Evolutionary conservation across 1,140 invertebrate species (phyloP).

Genomic region (Saccostrea echinata): DNA sequence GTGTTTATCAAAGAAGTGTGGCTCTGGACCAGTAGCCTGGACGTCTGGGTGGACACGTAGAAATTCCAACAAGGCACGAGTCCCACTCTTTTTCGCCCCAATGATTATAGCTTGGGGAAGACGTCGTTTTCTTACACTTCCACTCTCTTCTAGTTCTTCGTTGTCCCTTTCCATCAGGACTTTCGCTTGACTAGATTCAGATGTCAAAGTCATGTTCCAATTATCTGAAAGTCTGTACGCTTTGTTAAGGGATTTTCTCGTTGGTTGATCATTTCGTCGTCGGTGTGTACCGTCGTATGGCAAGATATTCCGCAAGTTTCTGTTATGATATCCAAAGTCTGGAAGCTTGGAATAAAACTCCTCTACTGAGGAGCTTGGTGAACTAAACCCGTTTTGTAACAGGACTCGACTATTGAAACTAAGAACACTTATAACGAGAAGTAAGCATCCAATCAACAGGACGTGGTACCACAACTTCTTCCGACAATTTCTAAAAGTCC

Average conservation of each 20-base stretch:
- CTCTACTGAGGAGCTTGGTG: background rate
- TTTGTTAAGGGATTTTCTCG: slow-evolving; percentile 34
- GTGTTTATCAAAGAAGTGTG: slow-evolving; percentile 81
- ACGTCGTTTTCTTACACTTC: background rate
- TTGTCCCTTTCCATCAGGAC: background rate
- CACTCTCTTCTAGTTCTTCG: background rate
- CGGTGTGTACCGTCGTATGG: background rate
- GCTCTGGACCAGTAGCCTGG: slow-evolving; percentile 75
- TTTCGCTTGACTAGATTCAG: slow-evolving; percentile 18
- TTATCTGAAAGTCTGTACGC: slow-evolving; percentile 6
- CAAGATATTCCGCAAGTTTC: slow-evolving; percentile 15
- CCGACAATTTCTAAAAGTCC: background rate
- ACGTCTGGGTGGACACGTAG: slow-evolving; percentile 80
- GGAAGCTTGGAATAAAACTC: background rate
- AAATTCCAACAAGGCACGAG: slow-evolving; percentile 80
- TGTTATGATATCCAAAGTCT: background rate
- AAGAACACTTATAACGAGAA: background rate
- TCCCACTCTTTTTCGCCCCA: slow-evolving; percentile 81
- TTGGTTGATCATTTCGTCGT: background rate
- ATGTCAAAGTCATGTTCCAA: slow-evolving; percentile 32
- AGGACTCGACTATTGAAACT: background rate
- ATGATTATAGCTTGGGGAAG: slow-evolving; percentile 80
- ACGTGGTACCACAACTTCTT: background rate
- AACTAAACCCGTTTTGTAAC: background rate
- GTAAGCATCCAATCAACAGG: background rate